A percentile compares a stretch with the other conserved stretches of the same genome.
Evolutionary conservation across 2,797 vertebrate genomes (phyloP).

Genomic region (Morus bassanus): DNA sequence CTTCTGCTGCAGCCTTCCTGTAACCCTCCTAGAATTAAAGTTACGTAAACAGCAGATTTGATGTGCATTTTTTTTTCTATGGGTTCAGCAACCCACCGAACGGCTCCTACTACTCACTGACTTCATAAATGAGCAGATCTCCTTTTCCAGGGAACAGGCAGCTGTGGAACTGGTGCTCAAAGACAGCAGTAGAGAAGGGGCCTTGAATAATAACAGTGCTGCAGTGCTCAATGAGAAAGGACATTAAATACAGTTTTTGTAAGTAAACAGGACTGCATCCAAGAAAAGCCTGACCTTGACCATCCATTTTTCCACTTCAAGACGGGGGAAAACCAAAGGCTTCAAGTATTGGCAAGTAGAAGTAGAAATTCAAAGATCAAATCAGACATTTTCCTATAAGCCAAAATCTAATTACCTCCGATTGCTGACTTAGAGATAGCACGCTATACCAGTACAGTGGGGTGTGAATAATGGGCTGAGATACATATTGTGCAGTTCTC

Average conservation of each 20-base stretch:
- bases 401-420: background rate
- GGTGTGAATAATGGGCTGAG: background rate
- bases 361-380: background rate
- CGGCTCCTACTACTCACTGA: background rate
- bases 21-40: background rate
- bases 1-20: slow-evolving; percentile 14
- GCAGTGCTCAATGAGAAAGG: background rate
- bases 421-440: background rate
- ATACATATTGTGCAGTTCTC: background rate
- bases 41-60: background rate
- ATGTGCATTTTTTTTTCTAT: background rate
- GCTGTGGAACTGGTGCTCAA: background rate
- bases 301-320: background rate
- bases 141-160: background rate
- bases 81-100: background rate
- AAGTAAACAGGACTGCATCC: background rate
- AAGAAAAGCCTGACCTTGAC: background rate
- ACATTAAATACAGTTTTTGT: background rate
- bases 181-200: background rate
- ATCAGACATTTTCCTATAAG: background rate
- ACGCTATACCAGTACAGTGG: accelerated
- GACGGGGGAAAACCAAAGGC: background rate
- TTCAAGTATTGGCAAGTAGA: background rate
- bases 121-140: background rate
- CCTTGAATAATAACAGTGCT: background rate